Evolutionary conservation across 53 echinoderm and acorn worm genomes (phyloP).

Genomic region (Henricia sp.): DNA sequence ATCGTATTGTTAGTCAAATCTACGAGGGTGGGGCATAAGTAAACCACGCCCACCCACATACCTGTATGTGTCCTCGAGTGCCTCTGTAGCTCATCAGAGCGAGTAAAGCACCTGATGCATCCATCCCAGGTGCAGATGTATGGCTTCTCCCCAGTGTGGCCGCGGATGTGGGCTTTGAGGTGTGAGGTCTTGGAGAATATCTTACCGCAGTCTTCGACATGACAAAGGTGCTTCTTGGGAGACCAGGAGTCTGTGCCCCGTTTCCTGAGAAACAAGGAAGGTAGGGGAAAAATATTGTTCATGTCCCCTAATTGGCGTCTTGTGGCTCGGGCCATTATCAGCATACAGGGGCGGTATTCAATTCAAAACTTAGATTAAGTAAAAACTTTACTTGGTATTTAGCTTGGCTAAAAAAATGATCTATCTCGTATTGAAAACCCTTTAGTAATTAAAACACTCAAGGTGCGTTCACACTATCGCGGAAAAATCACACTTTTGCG

Average conservation of each 20-base stretch:
- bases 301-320: neutral
- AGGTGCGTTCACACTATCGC: no score
- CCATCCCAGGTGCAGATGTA: conserved; percentile 95
- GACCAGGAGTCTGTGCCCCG: conserved; percentile 30
- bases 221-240: conserved; percentile 97
- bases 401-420: no score
- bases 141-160: conserved; percentile 94
- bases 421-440: no score
- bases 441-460: no score
- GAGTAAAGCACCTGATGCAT: conserved; percentile 91
- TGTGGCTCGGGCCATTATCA: neutral
- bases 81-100: conserved; percentile 98
- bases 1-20: no score
- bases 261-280: neutral
- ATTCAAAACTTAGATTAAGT: no score
- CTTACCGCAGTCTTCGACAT: conserved; percentile 84
- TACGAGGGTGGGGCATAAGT: no score
- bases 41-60: conserved; percentile 19
- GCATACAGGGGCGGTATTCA: no score
- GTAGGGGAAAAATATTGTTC: neutral
- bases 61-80: conserved; percentile 99
- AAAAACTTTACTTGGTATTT: no score
- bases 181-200: conserved; percentile 97
- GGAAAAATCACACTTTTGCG: no score
- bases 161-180: conserved; percentile 92